Evolutionary conservation across 2,113 vertebrate species (phyloP).

Genomic region (Platanista minor): DNA sequence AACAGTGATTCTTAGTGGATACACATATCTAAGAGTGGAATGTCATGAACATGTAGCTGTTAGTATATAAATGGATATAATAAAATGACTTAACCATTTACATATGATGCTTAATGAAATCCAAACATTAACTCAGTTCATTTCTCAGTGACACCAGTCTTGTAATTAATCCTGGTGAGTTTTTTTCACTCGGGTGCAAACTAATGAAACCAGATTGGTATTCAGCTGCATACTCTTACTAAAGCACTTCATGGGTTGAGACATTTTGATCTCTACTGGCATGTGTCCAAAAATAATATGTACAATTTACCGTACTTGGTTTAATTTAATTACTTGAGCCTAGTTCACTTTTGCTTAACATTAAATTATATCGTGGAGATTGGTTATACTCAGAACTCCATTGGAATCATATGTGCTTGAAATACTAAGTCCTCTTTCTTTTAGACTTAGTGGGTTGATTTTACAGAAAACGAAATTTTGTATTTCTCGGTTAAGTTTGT

Average conservation of each 20-base stretch:
- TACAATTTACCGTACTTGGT: not conserved
- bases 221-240: not conserved
- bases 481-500: not conserved
- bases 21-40: not conserved
- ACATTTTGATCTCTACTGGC: not conserved
- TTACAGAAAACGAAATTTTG: not conserved
- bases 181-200: not conserved
- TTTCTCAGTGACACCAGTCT: not conserved
- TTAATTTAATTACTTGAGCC: not conserved
- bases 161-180: not conserved
- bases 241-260: not conserved
- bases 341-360: not conserved
- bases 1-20: not conserved
- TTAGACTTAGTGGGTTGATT: not conserved
- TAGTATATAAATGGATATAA: not conserved
- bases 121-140: not conserved
- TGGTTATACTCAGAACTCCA: not conserved
- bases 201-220: not conserved
- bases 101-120: not conserved
- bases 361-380: not conserved
- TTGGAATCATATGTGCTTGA: not conserved
- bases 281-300: not conserved
- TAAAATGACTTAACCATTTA: not conserved
- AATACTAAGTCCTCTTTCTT: not conserved
- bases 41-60: not conserved